Conservation (phyloP, 2,888 invertebrate genomes). For the Mimas tiliae region DNA sequence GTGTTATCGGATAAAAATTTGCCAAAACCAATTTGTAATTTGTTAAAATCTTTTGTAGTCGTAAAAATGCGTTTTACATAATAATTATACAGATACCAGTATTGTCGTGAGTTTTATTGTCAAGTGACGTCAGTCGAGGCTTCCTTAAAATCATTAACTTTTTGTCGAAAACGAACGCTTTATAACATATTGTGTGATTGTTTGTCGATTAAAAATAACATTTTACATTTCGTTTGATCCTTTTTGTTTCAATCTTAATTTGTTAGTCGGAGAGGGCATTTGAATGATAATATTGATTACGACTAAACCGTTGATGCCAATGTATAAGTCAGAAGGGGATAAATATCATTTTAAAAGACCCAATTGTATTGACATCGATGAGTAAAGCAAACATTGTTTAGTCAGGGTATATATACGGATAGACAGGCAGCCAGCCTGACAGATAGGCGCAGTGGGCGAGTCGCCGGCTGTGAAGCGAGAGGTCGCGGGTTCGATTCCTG, state of each 20-base stretch:
- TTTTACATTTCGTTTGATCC: conserved; percentile 14
- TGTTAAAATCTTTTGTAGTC: conserved; percentile 41
- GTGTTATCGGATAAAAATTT: conserved; percentile 45
- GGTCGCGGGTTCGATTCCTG: no score
- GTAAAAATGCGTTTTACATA: conserved; percentile 47
- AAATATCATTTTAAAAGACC: background rate
- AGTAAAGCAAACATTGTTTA: no score
- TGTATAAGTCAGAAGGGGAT: background rate
- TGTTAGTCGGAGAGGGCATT: background rate
- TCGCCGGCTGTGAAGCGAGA: no score
- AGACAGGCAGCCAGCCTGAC: no score
- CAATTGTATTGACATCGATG: background rate
- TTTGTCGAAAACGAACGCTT: conserved; percentile 3
- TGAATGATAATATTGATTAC: background rate
- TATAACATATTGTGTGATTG: background rate
- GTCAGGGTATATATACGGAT: background rate
- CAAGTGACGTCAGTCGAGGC: conserved; percentile 25
- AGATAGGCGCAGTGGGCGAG: no score
- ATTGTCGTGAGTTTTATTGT: conserved; percentile 27
- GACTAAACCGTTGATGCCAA: background rate
- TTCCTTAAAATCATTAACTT: conserved; percentile 25
- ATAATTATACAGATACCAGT: conserved; percentile 28
- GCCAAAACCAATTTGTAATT: conserved; percentile 50
- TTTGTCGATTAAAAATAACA: conserved; percentile 6
- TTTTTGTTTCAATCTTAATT: background rate